Base-by-base conservation (phyloP, 1,140 invertebrate species). In the Microplitis demolitor region DNA sequence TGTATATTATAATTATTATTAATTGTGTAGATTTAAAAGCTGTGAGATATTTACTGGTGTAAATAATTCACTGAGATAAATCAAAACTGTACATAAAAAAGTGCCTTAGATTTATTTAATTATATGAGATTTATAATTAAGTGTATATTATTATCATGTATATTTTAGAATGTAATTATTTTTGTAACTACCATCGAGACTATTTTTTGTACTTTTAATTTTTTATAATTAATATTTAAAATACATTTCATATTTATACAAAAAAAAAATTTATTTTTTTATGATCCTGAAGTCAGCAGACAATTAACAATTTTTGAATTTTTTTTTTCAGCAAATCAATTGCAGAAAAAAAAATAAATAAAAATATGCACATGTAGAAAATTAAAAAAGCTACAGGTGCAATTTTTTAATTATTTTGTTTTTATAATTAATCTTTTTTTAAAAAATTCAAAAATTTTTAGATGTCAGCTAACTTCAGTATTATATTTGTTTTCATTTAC, bases 201-300 rank as follows among this genome's bases (percentile, higher is more conserved):
- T 82, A 82, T 82, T 78, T 79, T 78, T 81, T 84, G 80, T 85
- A 85, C 76, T 78, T 78, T 51, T 82, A 77, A 81, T 78, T 80
- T 84, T 84, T 82, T 83, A 82, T 76, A 53, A 66, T 45, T 45
- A 79, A 78, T 82, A 84, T 85, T 84, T 83, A 73, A 83, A 84
- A 78, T 78, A 82, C 81, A 85, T 83, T 79, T 79, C 77, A 61
- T 83, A 82, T 81, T 82, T 82, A 83, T 80, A 61, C 37, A 39
- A 54, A 37, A 33, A 61, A 34, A 70, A 24, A 1, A 11, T 54
- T 54, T 54, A 8, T 54, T 54, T 13, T 54, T 54, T 16, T n/a
- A n/a, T n/a, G n/a, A n/a, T n/a, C n/a, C n/a, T n/a, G n/a, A n/a
- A n/a, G n/a, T n/a, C n/a, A n/a, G n/a, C n/a, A n/a, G n/a, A n/a